These are phyloP conservation scores for Chloropsis cyanopogon DNA, from an alignment of 2,113 vertebrate genomes.

Conservation along the genomic window DNA sequence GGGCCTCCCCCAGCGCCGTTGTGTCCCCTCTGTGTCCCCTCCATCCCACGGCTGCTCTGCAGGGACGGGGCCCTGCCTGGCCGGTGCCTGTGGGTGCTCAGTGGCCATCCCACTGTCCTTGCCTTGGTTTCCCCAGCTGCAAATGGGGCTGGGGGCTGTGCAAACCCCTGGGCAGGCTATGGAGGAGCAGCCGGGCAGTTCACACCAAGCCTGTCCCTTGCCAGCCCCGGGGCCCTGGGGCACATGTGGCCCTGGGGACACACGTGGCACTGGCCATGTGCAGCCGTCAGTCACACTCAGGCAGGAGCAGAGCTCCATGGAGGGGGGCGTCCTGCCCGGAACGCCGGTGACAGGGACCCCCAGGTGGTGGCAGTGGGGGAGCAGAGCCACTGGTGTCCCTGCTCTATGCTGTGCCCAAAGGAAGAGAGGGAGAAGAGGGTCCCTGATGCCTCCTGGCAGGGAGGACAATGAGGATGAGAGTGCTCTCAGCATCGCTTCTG, in stretches of 20 bases:
- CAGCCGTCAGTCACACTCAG: background rate
- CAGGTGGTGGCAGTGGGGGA: accelerated
- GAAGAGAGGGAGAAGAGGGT: background rate
- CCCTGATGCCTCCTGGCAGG: background rate
- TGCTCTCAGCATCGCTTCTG: accelerated
- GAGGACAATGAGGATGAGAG: background rate
- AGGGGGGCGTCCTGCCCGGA: background rate
- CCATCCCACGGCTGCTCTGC: accelerated
- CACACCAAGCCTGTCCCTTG: background rate
- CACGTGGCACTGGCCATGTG: accelerated
- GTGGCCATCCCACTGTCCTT: accelerated
- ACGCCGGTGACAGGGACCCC: accelerated
- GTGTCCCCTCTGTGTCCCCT: background rate
- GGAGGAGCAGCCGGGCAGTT: background rate
- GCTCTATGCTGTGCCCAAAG: accelerated
- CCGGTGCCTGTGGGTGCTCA: accelerated
- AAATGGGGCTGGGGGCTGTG: background rate
- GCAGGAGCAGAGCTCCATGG: background rate
- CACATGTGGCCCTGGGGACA: background rate
- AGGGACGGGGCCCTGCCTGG: background rate
- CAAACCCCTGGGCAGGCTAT: accelerated
- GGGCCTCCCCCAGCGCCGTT: too few relatives aligned
- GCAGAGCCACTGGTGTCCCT: background rate
- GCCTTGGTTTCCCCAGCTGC: background rate
- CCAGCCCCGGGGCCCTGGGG: accelerated